Evolutionary conservation across 2,888 invertebrate genomes (phyloP).

Genomic region (Diaperis boleti): DNA sequence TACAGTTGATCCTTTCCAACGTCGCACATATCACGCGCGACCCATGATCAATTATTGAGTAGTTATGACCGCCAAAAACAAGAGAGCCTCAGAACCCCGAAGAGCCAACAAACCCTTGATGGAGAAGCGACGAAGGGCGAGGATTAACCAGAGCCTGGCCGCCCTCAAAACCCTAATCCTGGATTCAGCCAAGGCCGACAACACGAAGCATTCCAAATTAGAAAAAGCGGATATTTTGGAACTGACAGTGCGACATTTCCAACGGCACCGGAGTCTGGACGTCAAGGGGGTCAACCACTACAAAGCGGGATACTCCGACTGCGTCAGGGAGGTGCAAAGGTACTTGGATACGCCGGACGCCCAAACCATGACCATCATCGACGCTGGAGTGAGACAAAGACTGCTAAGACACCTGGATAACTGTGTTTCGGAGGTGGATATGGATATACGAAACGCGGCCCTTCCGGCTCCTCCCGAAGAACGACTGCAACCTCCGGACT

Average conservation of each 20-base stretch:
- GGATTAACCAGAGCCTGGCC: conserved; percentile 81
- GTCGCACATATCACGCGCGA: conserved; percentile 15
- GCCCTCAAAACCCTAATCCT: conserved; percentile 79
- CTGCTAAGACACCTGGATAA: conserved; percentile 72
- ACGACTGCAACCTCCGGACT: conserved; percentile 64
- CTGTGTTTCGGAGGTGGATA: conserved; percentile 73
- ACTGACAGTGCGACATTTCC: conserved; percentile 85
- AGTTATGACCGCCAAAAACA: conserved; percentile 63
- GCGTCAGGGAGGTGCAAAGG: conserved; percentile 73
- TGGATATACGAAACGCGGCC: conserved; percentile 63
- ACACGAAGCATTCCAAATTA: conserved; percentile 83
- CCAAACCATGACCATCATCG: conserved; percentile 71
- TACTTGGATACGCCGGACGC: conserved; percentile 74
- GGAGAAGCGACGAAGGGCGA: conserved; percentile 80
- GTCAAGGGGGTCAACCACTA: conserved; percentile 74
- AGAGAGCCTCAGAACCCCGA: conserved; percentile 63
- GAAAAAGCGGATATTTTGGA: conserved; percentile 90
- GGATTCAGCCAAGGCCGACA: conserved; percentile 76
- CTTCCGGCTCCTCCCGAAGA: conserved; percentile 50
- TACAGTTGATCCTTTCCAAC: conserved; percentile 22
- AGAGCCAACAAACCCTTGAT: conserved; percentile 83
- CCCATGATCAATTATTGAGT: conserved; percentile 23
- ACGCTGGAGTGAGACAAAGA: conserved; percentile 71
- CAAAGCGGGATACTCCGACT: conserved; percentile 76
- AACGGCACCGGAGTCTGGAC: conserved; percentile 77